A percentile compares a stretch with the other conserved stretches of the same genome.
These are phyloP conservation scores for Empidonax traillii DNA, from an alignment of 2,113 vertebrate genomes.

Conservation along the genomic window DNA sequence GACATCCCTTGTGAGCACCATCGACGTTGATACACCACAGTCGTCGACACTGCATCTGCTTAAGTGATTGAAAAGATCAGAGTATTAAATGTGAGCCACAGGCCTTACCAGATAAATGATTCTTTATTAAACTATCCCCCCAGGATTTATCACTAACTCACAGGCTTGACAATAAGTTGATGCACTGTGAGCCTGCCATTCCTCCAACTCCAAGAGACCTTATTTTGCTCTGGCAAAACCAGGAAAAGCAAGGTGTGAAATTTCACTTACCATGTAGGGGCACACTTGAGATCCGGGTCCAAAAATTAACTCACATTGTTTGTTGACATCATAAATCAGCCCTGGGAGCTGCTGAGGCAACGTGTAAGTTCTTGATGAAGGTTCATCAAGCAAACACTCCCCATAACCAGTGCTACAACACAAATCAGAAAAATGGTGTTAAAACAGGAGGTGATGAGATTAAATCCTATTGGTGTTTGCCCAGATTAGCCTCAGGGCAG, in stretches of 20 bases:
- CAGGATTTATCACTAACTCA: not conserved
- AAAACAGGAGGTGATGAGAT: not conserved
- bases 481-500: not conserved
- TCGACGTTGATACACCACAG: conserved; percentile 95
- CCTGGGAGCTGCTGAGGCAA: conserved; percentile 92
- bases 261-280: conserved; percentile 94
- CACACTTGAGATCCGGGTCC: conserved; percentile 96
- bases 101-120: not conserved
- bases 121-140: not conserved
- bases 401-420: conserved; percentile 94
- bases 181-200: not conserved
- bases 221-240: not conserved
- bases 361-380: conserved; percentile 86
- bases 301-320: conserved; percentile 99
- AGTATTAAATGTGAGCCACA: not conserved
- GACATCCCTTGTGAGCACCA: conserved; percentile 89
- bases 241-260: conserved; percentile 16
- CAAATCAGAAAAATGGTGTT: conserved; percentile 72
- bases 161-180: not conserved
- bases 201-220: not conserved
- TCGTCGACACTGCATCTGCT: conserved; percentile 92
- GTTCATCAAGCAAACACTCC: conserved; percentile 96
- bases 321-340: conserved; percentile 92
- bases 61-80: conserved; percentile 17
- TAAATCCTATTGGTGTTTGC: not conserved